These are phyloP conservation scores for Acanthopleura granulata DNA, from an alignment of 2,888 invertebrate genomes.

Conservation along the genomic window DNA sequence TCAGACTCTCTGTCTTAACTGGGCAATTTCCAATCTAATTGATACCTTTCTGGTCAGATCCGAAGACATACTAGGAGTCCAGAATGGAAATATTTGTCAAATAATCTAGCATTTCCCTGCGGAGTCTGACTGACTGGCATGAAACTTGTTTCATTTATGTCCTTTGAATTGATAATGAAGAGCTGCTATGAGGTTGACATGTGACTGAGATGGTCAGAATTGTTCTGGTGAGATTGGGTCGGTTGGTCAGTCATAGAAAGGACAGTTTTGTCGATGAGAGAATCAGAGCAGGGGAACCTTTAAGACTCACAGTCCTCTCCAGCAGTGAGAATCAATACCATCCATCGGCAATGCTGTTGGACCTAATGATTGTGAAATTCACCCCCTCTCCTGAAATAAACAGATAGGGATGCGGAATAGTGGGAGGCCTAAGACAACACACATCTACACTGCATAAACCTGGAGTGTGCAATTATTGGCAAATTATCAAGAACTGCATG, in stretches of 20 bases:
- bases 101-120: neutral
- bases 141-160: neutral
- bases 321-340: neutral
- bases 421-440: neutral
- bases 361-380: neutral
- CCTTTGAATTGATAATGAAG: constrained; percentile 1
- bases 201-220: constrained; percentile 1
- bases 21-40: neutral
- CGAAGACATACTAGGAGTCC: neutral
- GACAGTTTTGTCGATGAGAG: neutral
- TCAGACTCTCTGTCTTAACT: neutral
- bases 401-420: neutral
- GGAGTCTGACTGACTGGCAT: neutral
- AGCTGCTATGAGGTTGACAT: neutral
- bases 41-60: neutral
- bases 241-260: neutral
- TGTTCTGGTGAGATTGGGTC: neutral
- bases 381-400: neutral
- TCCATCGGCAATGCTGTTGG: neutral
- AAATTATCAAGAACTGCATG: no score
- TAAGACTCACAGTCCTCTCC: neutral
- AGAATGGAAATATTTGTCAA: constrained; percentile 6
- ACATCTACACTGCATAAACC: no score
- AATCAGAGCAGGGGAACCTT: constrained; percentile 1
- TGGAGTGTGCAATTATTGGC: no score